Conservation (phyloP, 2,797 vertebrate species). For the Neostethus bicornis region DNA sequence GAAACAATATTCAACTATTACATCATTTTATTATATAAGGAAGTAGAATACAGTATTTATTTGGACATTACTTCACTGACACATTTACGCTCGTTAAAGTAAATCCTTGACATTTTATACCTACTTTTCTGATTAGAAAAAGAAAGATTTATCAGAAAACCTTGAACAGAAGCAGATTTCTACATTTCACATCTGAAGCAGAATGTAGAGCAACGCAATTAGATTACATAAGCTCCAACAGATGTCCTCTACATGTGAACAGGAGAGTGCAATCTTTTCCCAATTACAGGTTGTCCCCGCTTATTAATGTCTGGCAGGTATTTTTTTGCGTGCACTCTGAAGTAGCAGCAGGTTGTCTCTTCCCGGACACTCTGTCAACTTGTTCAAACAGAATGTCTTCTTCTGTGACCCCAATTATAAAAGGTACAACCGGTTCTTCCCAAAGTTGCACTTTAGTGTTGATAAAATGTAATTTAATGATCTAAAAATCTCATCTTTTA, state of each 20-base stretch:
- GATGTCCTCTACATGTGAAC: conserved; percentile 42
- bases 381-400: not conserved
- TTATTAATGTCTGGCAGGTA: conserved; percentile 32
- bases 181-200: conserved; percentile 11
- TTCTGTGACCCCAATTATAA: not conserved
- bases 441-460: not conserved
- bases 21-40: conserved; percentile 32
- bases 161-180: not conserved
- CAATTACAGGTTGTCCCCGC: conserved; percentile 14
- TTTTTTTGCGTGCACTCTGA: conserved; percentile 1
- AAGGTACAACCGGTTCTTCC: not conserved
- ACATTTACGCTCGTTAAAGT: not conserved
- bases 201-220: conserved; percentile 17
- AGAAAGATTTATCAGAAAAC: not conserved
- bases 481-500: not conserved
- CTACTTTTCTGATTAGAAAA: not conserved
- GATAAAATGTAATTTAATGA: not conserved
- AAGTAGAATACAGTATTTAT: not conserved
- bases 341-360: not conserved
- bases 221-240: conserved; percentile 59
- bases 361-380: not conserved
- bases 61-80: not conserved
- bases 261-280: conserved; percentile 17
- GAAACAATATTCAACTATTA: conserved; percentile 10
- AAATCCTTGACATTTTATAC: not conserved